Base-by-base conservation (phyloP, 2,113 vertebrate species). In the Eretmochelys imbricata region DNA sequence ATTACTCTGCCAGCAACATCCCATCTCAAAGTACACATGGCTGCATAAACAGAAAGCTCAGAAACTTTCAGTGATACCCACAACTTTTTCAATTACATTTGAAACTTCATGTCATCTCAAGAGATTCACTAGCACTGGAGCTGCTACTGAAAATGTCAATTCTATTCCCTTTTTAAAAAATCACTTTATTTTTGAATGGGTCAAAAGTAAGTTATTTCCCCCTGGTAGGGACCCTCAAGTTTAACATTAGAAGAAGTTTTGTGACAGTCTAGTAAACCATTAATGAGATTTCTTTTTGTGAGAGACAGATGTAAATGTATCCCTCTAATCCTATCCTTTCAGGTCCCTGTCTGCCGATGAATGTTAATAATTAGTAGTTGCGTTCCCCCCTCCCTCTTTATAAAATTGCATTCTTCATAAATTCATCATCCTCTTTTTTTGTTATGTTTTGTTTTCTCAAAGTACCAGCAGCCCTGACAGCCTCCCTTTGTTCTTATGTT, bases 341-440 rank as follows among this genome's bases (percentile, higher is more conserved):
- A 96, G 96, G 97, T 96, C 96, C 98, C 98, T 97, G 95, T 96
- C 97, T 98, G 98, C 97, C 96, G 97, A 98, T 97, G 97, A 97
- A 98, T 98, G 98, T 97, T 98, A 98, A 98, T 98, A 98, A 98
- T 98, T 98, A 98, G 98, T 96, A 97, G 82, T 98, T 98, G 96
- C 84, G 13, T 97, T 94, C 85, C 86, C 93, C 93, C 93, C 96
- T 93, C 91, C 85, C 89, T 87, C 94, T 98, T 98, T 96, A 91
- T 97, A 98, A 98, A 98, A 98, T 97, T 97, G 96, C 93, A 97
- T 96, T 98, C 97, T 96, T 98, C 98, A 97, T 98, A 98, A 97
- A 98, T 98, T 98, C 96, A 91, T 98, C 80, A 12, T 95, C 19
- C 72, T 59, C 38, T 65, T 59, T 48, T 42, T 89, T 89, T 3